These are phyloP conservation scores for Seladonia tumulorum DNA, from an alignment of 2,888 invertebrate genomes.

Conservation along the genomic window DNA sequence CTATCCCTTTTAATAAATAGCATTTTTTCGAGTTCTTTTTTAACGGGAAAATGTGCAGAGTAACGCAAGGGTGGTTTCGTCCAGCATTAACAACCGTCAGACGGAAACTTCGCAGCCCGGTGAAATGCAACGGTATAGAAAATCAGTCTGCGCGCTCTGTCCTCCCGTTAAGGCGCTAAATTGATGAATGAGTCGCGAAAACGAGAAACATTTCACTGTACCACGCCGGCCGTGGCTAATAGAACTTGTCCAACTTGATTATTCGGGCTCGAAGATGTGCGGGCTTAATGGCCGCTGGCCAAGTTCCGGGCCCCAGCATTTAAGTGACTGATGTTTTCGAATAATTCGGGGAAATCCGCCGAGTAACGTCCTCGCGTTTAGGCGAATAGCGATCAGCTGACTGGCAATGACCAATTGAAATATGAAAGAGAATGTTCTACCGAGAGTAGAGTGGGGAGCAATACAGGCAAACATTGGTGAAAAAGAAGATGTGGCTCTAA, in stretches of 20 bases:
- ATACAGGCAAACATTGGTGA: conserved; percentile 55
- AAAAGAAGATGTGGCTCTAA: conserved; percentile 72
- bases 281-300: conserved; percentile 72
- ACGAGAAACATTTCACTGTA: conserved; percentile 74
- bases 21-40: background rate
- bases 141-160: conserved; percentile 59
- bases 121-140: conserved; percentile 43
- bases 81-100: background rate
- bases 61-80: background rate
- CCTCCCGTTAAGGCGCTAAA: conserved; percentile 75
- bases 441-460: background rate
- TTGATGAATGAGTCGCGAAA: conserved; percentile 81
- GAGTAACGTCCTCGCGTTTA: background rate
- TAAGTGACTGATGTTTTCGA: conserved; percentile 70
- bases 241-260: conserved; percentile 83
- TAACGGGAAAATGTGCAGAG: background rate
- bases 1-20: background rate
- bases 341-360: conserved; percentile 50
- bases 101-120: background rate
- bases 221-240: conserved; percentile 75
- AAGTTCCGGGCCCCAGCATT: conserved; percentile 56
- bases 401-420: background rate
- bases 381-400: background rate
- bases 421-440: background rate
- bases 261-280: conserved; percentile 73